Percentiles rank a stretch among this genome's conserved stretches.
Conservation (phyloP, 2,113 vertebrate species). For the Piliocolobus tephrosceles region DNA sequence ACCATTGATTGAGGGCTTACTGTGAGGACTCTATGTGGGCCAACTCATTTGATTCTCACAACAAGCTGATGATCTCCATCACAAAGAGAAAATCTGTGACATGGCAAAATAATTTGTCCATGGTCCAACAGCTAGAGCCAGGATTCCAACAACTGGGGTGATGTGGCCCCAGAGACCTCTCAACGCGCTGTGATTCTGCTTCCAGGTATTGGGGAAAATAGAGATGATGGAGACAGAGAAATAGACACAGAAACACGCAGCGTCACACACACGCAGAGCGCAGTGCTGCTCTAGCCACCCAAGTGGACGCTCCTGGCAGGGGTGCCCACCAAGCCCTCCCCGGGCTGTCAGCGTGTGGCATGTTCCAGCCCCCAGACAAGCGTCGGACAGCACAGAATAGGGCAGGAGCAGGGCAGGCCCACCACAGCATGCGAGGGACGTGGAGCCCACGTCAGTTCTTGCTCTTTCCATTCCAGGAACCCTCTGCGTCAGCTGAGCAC, state of each 20-base stretch:
- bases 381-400: not conserved
- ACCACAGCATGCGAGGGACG: accelerated
- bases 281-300: not conserved
- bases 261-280: not conserved
- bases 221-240: not conserved
- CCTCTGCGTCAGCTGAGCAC: accelerated
- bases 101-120: not conserved
- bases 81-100: not conserved
- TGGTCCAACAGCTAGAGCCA: not conserved
- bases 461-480: not conserved
- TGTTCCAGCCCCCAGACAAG: not conserved
- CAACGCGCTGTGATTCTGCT: not conserved
- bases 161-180: not conserved
- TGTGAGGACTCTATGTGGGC: not conserved
- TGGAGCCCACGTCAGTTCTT: not conserved
- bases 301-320: not conserved
- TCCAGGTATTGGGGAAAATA: not conserved
- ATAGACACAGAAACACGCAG: not conserved
- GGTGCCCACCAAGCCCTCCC: not conserved
- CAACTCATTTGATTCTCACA: not conserved
- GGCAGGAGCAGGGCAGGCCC: not conserved
- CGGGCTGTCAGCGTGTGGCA: not conserved
- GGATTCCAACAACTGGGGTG: not conserved
- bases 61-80: not conserved
- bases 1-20: not conserved